phyloP scores from a whole-genome alignment of 2,797 vertebrate genomes.

The Halcyon badia region DNA sequence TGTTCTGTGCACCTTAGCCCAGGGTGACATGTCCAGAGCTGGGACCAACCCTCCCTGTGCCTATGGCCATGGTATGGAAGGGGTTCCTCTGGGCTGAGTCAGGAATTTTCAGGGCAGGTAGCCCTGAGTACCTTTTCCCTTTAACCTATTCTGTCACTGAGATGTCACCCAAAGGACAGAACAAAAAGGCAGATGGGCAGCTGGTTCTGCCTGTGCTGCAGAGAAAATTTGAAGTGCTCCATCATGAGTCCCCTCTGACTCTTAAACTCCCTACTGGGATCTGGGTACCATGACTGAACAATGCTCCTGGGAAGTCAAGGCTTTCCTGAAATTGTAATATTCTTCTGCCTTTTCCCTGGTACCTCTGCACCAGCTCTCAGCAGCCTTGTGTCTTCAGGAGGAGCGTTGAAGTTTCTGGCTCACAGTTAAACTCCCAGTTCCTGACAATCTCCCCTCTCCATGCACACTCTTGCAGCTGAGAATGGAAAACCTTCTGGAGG shows the following conservation, averaged over 20 bases:
- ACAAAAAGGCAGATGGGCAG: fast-evolving
- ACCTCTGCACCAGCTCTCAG: neutral
- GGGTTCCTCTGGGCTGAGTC: neutral
- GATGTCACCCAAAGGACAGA: neutral
- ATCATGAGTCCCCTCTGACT: neutral
- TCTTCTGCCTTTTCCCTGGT: neutral
- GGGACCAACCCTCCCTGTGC: fast-evolving
- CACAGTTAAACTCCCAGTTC: neutral
- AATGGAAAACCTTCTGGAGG: neutral
- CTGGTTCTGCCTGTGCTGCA: neutral
- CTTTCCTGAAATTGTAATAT: neutral
- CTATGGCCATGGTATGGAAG: neutral
- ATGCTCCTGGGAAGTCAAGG: neutral
- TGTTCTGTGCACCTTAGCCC: neutral
- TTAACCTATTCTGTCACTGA: neutral
- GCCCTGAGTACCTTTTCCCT: neutral
- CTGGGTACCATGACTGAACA: neutral
- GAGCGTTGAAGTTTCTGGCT: neutral
- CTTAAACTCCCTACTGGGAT: neutral
- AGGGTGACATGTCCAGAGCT: fast-evolving
- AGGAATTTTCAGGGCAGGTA: neutral
- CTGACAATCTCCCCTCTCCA: neutral
- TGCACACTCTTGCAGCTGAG: neutral
- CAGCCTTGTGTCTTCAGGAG: neutral
- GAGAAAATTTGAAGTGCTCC: neutral